Evolutionary conservation across 1,140 invertebrate species (phyloP).

Genomic region (Alviniconcha marisindica): DNA sequence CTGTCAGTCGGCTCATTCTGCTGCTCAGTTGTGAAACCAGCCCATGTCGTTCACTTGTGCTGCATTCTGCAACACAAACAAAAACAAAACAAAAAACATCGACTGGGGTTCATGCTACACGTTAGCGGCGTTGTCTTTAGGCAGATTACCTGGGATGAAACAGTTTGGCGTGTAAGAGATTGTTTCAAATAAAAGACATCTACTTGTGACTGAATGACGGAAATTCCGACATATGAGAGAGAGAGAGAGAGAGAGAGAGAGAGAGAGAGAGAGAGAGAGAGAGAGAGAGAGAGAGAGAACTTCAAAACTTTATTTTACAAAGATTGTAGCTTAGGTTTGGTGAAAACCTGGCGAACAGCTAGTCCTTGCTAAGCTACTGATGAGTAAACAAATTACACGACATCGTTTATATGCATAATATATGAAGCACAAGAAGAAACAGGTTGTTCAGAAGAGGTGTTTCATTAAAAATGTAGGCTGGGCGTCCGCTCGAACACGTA

Average conservation of each 20-base stretch:
- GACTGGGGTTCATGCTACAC: too few species aligned
- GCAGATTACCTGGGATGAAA: not conserved
- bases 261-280: not conserved
- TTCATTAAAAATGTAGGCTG: too few species aligned
- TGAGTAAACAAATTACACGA: not conserved
- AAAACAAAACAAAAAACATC: not conserved
- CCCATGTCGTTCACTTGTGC: too few species aligned
- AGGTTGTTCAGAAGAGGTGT: not conserved
- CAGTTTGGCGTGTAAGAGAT: too few species aligned
- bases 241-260: constrained; percentile 18
- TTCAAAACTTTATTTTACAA: too few species aligned
- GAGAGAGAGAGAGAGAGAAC: not conserved
- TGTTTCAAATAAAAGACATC: not conserved
- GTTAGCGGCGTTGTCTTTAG: not conserved
- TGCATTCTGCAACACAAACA: too few species aligned
- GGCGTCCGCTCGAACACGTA: too few species aligned
- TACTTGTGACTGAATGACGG: not conserved
- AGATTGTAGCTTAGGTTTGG: not conserved
- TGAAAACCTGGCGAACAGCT: not conserved
- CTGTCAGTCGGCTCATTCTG: too few species aligned
- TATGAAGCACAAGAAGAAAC: not conserved
- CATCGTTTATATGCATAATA: not conserved
- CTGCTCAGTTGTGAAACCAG: too few species aligned
- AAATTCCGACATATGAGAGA: not conserved
- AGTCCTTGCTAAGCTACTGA: not conserved